Base-by-base conservation (phyloP, 2,113 vertebrate species). In the Megaceryle torquata region DNA sequence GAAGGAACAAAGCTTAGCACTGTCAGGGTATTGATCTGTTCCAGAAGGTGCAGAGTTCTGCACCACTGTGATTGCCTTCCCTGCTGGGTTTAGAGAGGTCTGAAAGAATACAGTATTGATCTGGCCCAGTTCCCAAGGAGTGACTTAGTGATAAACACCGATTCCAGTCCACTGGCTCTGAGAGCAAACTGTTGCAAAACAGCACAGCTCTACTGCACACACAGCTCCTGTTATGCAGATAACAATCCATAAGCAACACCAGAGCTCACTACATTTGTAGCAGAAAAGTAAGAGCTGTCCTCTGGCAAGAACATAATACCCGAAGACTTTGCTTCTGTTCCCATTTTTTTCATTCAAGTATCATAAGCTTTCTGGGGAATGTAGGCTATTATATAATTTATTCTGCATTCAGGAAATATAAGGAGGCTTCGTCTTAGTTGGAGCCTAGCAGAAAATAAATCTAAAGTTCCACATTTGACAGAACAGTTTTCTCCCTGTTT, bases 71-170 rank as follows among this genome's bases (percentile, higher is more conserved):
- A 99, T 98, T 98, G 98, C 98, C 98, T 98, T 96, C 97, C 98
- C 98, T 97, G 98, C 98, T 98, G 98, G 97, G 98, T 98, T 98
- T 97, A 98, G 97, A 98, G 97, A 97, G 96, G 97, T 97, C 97
- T 98, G 98, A 97, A 98, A 99, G 98, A 99, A 99, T 98, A 98
- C 97, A 95, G 95, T 99, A 99, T 99, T 98, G 99, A 99, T 99
- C 98, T 97, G 98, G 98, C 98, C 98, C 98, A 95, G 96, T 98
- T 99, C 98, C 98, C 84, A 97, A 98, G 98, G 98, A 98, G 98
- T 98, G 99, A 99, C 98, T 98, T 97, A 94, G 97, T 98, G 98
- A 99, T 98, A 98, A 99, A 98, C 98, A 98, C 97, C 53, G 91
- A 98, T 98, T 98, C 90, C 94, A 97, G 98, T 96, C 98, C 98